Percentiles rank a stretch among this genome's conserved stretches.
Conservation (phyloP, 2,113 vertebrate species). For the Paratilapia polleni region DNA sequence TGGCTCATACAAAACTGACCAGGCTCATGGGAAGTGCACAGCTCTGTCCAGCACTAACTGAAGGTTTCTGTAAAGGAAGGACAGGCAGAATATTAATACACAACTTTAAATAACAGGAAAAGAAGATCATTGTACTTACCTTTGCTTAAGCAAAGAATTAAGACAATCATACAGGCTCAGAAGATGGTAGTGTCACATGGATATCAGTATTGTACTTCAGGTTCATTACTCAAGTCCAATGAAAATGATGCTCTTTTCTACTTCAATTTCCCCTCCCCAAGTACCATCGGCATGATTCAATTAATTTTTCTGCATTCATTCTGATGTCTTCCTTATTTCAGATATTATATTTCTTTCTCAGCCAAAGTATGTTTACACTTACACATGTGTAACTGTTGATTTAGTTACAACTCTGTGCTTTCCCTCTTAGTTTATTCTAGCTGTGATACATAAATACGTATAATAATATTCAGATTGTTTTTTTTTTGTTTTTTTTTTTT, state of each 20-base stretch:
- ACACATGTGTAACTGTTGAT: background rate
- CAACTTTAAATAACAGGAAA: background rate
- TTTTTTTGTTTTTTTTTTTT: no score
- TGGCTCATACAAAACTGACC: conserved; percentile 45
- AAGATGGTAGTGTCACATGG: background rate
- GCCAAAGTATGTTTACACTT: background rate
- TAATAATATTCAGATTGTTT: no score
- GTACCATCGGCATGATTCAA: background rate
- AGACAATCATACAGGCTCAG: background rate
- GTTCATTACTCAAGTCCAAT: conserved; percentile 3
- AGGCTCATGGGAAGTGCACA: conserved; percentile 23
- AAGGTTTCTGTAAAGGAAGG: conserved; percentile 38
- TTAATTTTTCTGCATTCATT: background rate
- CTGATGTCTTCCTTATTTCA: background rate
- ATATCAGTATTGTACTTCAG: background rate
- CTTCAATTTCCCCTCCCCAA: background rate
- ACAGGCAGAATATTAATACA: conserved; percentile 7
- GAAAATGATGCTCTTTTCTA: conserved; percentile 10
- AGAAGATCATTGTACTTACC: background rate
- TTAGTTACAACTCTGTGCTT: background rate
- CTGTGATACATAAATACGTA: no score
- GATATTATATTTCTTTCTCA: background rate
- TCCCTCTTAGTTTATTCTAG: no score
- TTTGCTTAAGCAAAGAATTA: background rate
- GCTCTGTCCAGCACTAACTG: conserved; percentile 15